Evolutionary conservation across 2,797 vertebrate genomes (phyloP), one percentile per base, ranked within the genome.

Genomic region (Hydrophis major): DNA sequence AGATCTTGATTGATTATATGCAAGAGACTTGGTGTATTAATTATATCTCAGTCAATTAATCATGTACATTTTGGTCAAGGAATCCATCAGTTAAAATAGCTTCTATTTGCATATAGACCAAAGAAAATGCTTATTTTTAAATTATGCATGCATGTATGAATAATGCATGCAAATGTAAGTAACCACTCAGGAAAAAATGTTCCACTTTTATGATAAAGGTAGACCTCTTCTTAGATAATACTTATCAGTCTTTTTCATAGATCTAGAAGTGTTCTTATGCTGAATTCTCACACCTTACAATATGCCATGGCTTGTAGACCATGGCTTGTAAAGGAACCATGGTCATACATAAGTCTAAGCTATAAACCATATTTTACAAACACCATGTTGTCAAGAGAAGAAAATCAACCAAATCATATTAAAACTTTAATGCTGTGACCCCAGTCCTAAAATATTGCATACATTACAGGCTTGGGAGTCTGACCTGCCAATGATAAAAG

Each of bases 31-130:
- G 25, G 66, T 53, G n/a, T 14, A 22, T 90, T 87, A 86, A 86
- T 63, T 6, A 74, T 86, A 89, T 28, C 92, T 55, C 69, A 86
- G 92, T 86, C 74, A 89, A 89, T 92, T 86, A 89, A 86, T 86
- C 57, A 63, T 55, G 20, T 86, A 32, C 37, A 88, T 89, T 92
- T 92, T 92, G 78, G 56, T 83, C 56, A 60, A 89, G 69, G 57
- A 78, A 55, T 28, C 37, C 60, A 89, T 83, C 57, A n/a, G 83
- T 89, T 88, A 32, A 92, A 74, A 59, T 66, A 59, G 63, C 55
- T 92, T 92, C 42, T 74, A 47, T 61, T 53, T 89, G 55, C 66
- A 83, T 50, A 89, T 27, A 78, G 66, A 56, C 28, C 28, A 66
- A 74, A 74, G 47, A 28, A 57, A 60, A 60, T 25, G 55, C 25